Evolutionary conservation across 1,140 invertebrate species (phyloP), one percentile per base, ranked within the genome.

Genomic region (Nephila pilipes): DNA sequence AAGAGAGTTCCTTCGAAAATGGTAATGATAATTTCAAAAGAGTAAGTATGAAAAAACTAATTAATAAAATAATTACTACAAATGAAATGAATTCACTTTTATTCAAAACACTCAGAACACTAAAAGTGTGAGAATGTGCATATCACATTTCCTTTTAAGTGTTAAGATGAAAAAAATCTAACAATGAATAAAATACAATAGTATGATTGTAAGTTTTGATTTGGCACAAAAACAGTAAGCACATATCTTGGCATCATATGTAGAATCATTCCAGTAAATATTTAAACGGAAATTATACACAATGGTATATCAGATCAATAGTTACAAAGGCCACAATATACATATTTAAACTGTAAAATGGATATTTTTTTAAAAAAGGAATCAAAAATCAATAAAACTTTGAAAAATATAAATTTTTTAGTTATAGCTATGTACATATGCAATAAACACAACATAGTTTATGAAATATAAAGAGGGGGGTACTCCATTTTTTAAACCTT

Each of bases 101-200:
- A 87, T 87, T 87, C 58, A 87, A 54, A 46, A 87, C 55, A 87
- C 85, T 60, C 10, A 81, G 18, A 87, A 60, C 58, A 83, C 58
- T 60, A 25, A 36, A 87, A 87, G 63, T 60, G 85, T 87, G 25
- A 87, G 85, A 87, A 87, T 83, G 81, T 54, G 32, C n/a, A 87
- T 63, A 87, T 87, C 85, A 87, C 85, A 87, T 60, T 87, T 87
- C 85, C 14, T 32, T 87, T 32, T 16, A 87, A 75, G 69, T 32
- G 85, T 87, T 60, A 60, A 36, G 2, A 25, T 87, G 18, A 18
- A 36, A 83, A 83, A 54, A 75, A 65, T 65, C 32, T 29, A 87
- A 87, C 46, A 85, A 85, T 85, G 55, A 85, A 55, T 85, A 85
- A 16, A 85, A 87, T 20, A 87, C 85, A 87, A 60, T 63, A 57